phyloP scores from a whole-genome alignment of 2,888 invertebrate genomes.

The Fabriciana adippe region DNA sequence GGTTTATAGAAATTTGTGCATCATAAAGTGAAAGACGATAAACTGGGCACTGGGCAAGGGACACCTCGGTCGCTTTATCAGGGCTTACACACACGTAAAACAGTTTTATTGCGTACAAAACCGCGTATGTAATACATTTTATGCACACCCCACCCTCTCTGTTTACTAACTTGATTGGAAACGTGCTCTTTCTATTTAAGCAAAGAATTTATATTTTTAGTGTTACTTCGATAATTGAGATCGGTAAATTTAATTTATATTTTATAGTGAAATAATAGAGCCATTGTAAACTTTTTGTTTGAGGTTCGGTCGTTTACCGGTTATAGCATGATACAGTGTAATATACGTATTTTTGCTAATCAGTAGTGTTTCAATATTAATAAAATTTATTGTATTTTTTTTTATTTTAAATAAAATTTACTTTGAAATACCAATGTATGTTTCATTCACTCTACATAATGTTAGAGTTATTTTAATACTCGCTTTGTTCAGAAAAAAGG shows the following conservation, averaged over 20 bases:
- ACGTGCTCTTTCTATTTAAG: conserved; percentile 76
- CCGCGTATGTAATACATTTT: conserved; percentile 57
- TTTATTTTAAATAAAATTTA: too few species aligned
- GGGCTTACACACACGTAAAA: conserved; percentile 68
- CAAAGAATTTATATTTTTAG: conserved; percentile 63
- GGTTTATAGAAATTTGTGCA: conserved; percentile 78
- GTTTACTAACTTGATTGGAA: conserved; percentile 78
- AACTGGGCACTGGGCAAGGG: conserved; percentile 58
- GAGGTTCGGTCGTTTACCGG: neutral
- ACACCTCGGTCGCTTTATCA: conserved; percentile 65
- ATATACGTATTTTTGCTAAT: too few species aligned
- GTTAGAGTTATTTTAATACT: too few species aligned
- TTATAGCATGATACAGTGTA: too few species aligned
- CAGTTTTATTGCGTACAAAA: conserved; percentile 67
- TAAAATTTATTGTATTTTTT: too few species aligned
- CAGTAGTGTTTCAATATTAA: too few species aligned
- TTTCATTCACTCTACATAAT: too few species aligned
- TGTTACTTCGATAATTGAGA: conserved; percentile 38
- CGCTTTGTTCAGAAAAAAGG: too few species aligned
- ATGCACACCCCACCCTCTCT: conserved; percentile 52
- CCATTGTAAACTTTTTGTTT: conserved; percentile 2
- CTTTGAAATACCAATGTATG: too few species aligned
- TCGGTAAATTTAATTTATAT: conserved; percentile 46
- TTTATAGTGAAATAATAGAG: conserved; percentile 5
- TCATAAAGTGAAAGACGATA: conserved; percentile 71